phyloP scores from a whole-genome alignment of 2,113 vertebrate genomes.

The Rhadina sibilatrix region DNA sequence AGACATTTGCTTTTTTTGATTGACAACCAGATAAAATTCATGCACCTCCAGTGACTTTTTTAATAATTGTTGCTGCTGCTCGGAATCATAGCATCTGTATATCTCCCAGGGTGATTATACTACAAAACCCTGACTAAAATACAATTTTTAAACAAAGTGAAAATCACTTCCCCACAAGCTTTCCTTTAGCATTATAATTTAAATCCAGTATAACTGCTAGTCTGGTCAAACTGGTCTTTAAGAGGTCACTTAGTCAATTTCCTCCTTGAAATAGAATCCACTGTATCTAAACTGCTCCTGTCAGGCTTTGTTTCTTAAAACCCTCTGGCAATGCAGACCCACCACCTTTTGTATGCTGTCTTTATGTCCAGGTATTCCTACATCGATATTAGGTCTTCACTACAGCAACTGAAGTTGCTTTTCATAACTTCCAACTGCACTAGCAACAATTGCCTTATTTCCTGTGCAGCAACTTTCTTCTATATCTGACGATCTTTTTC shows the following conservation, averaged over 20 bases:
- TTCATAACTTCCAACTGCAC: background rate
- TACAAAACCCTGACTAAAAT: background rate
- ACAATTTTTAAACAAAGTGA: background rate
- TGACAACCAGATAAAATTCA: background rate
- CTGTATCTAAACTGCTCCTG: background rate
- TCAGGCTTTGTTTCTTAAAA: background rate
- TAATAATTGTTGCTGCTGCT: background rate
- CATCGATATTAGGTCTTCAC: background rate
- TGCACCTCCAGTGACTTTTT: background rate
- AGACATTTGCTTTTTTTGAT: background rate
- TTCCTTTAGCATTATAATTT: background rate
- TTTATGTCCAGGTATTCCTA: background rate
- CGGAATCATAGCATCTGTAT: background rate
- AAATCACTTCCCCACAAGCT: background rate
- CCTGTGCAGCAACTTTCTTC: background rate
- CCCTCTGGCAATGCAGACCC: background rate
- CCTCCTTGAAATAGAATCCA: background rate
- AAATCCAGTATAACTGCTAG: background rate
- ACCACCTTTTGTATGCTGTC: background rate
- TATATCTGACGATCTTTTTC: background rate
- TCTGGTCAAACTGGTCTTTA: background rate
- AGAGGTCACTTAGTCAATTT: background rate
- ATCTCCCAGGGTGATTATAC: background rate
- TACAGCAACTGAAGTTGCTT: background rate
- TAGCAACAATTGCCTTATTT: background rate